Base-by-base conservation (phyloP, 1,140 invertebrate species). In the Calycopis cecrops region DNA sequence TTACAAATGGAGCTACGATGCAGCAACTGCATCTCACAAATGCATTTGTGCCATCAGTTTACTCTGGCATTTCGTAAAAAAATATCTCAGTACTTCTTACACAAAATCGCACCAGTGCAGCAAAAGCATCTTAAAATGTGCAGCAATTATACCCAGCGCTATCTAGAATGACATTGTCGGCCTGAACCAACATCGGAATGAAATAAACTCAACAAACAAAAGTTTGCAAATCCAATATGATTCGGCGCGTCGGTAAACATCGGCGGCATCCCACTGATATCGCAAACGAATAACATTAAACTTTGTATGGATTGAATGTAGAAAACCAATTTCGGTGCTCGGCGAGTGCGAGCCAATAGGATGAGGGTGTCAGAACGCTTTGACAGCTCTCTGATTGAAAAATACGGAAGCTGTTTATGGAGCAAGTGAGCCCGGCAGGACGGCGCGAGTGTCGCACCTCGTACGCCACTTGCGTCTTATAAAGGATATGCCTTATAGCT, bases 361-460 rank as follows among this genome's bases (percentile, higher is more conserved):
- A 82, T 81, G 84, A 85, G 84, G 84, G 83, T 85, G 84, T 87
- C 85, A 87, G 78, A 82, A 79, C 76, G 82, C 82, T 86, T 87
- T 88, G 87, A 88, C 87, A 88, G 86, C 77, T 86, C 85, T 78
- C 82, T 88, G 87, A 88, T 88, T 88, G 87, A 88, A 88, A 88
- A 87, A 88, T 88, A 87, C 85, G 85, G 85, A 81, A 88, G 82
- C 75, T 87, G 85, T 88, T 88, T 88, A 88, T 88, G 74, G 83
- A 85, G 76, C 75, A 73, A 81, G 74, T 76, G 79, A 76, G 71
- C 74, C 58, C 69, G 53, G 52, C 57, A 18, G 35, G 38, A 28
- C 52, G 16, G 2, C 12, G 34, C 38, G 40, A 16, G 49, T 48
- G 42, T 21, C 33, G 54, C 59, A 28, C 21, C 54, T 49, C 52